Conservation (phyloP, 2,888 invertebrate species). For the Halocaridina rubra region DNA sequence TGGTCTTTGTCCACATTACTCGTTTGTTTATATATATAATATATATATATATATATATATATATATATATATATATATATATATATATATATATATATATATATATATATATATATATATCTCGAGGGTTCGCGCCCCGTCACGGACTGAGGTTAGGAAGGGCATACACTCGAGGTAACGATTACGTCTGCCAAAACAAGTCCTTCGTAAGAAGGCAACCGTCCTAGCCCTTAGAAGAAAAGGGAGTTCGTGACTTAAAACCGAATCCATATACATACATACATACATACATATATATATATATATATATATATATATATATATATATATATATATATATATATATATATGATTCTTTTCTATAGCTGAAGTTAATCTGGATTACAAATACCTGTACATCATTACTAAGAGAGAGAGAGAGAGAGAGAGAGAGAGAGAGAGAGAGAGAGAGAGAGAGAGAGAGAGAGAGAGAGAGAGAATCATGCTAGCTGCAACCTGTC, state of each 20-base stretch:
- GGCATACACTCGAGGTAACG: neutral
- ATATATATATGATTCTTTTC: neutral
- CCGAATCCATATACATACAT: no score
- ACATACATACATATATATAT: neutral
- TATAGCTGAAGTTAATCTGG: neutral
- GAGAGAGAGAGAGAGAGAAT: neutral
- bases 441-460: neutral
- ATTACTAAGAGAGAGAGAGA: neutral
- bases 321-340: neutral
- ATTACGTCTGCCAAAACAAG: no score
- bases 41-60: neutral
- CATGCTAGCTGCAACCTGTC: neutral
- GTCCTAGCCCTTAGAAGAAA: no score
- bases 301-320: neutral
- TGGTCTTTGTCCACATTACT: neutral
- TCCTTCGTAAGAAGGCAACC: no score
- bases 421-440: neutral
- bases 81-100: neutral
- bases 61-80: neutral
- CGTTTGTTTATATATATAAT: neutral
- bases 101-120: neutral
- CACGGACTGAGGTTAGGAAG: neutral
- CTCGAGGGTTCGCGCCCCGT: neutral
- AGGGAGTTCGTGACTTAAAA: no score
- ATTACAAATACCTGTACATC: neutral